Conservation (phyloP, 2,888 invertebrate genomes). For the Muschampia plurimacula region DNA sequence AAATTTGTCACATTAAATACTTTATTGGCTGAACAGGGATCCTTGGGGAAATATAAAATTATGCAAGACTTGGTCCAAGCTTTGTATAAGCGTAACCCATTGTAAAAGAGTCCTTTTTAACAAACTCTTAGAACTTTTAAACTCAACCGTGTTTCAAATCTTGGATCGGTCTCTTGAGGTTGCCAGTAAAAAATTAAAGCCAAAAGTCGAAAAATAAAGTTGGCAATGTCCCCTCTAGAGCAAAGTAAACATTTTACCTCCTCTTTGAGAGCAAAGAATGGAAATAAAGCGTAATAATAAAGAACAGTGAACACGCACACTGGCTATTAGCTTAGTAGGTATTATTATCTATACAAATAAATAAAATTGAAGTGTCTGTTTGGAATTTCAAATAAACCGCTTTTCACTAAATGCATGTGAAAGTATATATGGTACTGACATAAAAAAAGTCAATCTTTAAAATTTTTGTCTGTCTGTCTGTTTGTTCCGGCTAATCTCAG, state of each 20-base stretch:
- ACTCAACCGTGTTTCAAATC: constrained; percentile 76
- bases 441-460: too few species aligned
- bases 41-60: constrained; percentile 66
- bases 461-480: too few species aligned
- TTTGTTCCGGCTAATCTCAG: too few species aligned
- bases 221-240: constrained; percentile 70
- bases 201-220: constrained; percentile 75
- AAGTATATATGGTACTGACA: too few species aligned
- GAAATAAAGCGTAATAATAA: constrained; percentile 29
- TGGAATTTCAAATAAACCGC: too few species aligned
- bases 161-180: constrained; percentile 76
- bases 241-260: constrained; percentile 81
- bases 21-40: constrained; percentile 21
- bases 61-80: constrained; percentile 66
- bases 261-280: constrained; percentile 56
- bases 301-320: constrained; percentile 15
- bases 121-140: constrained; percentile 76
- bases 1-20: constrained; percentile 21
- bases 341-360: too few species aligned
- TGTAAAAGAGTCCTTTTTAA: constrained; percentile 81
- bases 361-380: too few species aligned
- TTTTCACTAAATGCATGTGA: too few species aligned
- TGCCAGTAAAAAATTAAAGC: constrained; percentile 79
- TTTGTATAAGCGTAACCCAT: constrained; percentile 79
- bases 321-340: neutral